Evolutionary conservation across 2,113 vertebrate genomes (phyloP), one percentile per base, ranked within the genome.

Genomic region (Alligator mississippiensis): DNA sequence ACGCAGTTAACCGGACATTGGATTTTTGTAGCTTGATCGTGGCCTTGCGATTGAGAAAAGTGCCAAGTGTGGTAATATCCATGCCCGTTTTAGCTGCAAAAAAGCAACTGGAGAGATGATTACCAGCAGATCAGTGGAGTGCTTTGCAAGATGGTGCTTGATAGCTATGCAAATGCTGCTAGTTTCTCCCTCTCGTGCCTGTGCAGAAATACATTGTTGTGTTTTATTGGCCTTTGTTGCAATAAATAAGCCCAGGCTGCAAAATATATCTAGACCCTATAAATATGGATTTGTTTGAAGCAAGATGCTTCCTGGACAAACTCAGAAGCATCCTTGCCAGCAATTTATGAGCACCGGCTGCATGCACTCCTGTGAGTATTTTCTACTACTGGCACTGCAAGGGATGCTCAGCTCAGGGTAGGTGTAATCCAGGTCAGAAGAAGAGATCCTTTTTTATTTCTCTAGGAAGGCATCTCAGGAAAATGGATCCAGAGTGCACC

Each of bases 271-370:
- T 88, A 77, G 91, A 96, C 54, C 55, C 70, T 96, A 83, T 97
- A 96, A 97, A 96, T 96, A 96, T 89, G 68, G 81, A 96, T 96
- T 96, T 96, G n/a, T 95, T 95, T 91, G 90, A 95, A 83, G 61
- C 87, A 95, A 95, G 82, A 95, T 94, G 88, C 85, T 96, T 97
- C 85, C 85, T 74, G 4, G 89, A 66, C 68, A 88, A 87, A 92
- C 81, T 92, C 81, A n/a, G 60, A 85, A 89, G 85, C 59, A 82
- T 95, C 77, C 54, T 97, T 96, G 62, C 85, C 88, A 90, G 85
- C 58, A 30, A 93, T 92, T 97, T 95, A 93, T 90, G 82, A 95
- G 89, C 87, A 95, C 28, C 74, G 75, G 80, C 94, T 89, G 63
- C 77, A 80, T 93, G 17, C 86, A 68, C 96, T 95, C 83, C 89